Base-by-base conservation (phyloP, 2,888 invertebrate species). In the Rhogogaster chlorosoma region DNA sequence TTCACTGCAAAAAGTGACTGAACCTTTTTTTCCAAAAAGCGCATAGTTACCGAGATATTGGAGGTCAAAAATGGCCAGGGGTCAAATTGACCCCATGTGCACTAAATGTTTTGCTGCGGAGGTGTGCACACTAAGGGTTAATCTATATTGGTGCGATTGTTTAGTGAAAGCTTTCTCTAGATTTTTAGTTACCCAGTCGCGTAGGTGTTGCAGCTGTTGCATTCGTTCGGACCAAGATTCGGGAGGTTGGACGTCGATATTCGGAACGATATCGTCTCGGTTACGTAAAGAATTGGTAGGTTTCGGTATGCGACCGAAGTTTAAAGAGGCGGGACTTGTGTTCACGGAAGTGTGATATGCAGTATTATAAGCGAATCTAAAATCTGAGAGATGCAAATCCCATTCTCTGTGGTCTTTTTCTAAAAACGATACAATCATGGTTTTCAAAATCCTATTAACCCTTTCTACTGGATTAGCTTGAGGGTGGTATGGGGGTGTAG, bases 391-490 rank as follows among this genome's bases (percentile, higher is more conserved):
- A 12, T 61, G 61, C 4, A 67, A 1, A 29, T 89, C 88, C 88
- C 89, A 89, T 1, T 85, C 49, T 0, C 87, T 71, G 61, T 89
- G 88, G 10, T 88, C 85, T 1, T 71, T 70, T 2, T 71, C 70
- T 3, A 89, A 57, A 32, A 85, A 88, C 10, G 84, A 70, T 3
- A 36, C 12, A 7, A 85, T 38, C 38, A 38, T 38, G 38, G 38
- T 38, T 38, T 45, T 45, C 12, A 45, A 10, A 12, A 45, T 12
- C 12, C 42, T 45, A 45, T 89, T 89, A 15, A 87, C 85, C 2
- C 89, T 32, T 53, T 89, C 87, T 0, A 86, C 87, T 0, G 87
- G 88, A 61, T 90, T 89, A 0, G 87, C 87, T 67, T 89, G 89
- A 0, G 87, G 86, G 26, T 88, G n/a, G n/a, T n/a, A n/a, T n/a